These are phyloP conservation scores for Engraulis encrasicolus DNA, from an alignment of 2,113 vertebrate species.

Conservation along the genomic window DNA sequence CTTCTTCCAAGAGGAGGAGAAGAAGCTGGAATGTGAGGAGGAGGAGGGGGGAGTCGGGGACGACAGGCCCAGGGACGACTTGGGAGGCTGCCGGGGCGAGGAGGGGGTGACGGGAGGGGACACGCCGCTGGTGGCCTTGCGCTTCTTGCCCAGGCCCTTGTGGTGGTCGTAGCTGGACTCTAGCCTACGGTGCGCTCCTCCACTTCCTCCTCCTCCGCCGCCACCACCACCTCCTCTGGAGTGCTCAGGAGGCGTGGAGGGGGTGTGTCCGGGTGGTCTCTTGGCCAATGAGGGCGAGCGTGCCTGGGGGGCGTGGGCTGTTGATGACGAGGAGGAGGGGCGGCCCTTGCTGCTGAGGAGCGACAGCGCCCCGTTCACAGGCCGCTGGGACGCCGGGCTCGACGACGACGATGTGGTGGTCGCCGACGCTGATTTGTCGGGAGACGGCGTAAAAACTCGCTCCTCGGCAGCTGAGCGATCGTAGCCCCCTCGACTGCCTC, in stretches of 20 bases:
- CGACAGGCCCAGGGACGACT: slow-evolving; percentile 67
- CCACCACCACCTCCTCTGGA: slow-evolving; percentile 43
- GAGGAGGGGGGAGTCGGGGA: no score
- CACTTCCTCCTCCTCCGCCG: slow-evolving; percentile 44
- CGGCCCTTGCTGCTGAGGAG: not conserved
- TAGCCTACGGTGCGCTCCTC: slow-evolving; percentile 60
- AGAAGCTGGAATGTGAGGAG: slow-evolving; percentile 54
- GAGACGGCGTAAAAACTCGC: not conserved
- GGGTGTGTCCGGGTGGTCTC: slow-evolving; percentile 40
- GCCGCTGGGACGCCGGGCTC: not conserved
- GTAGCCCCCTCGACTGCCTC: not conserved
- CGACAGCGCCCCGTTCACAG: not conserved
- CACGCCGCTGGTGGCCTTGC: slow-evolving; percentile 74
- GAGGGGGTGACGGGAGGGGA: slow-evolving; percentile 48
- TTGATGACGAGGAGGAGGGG: no score
- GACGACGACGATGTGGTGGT: no score
- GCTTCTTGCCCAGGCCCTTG: slow-evolving; percentile 75
- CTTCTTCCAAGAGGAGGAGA: slow-evolving; percentile 56
- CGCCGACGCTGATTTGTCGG: not conserved
- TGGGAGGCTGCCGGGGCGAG: slow-evolving; percentile 51
- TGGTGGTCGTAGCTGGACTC: slow-evolving; percentile 68
- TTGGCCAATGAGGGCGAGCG: slow-evolving; percentile 10
- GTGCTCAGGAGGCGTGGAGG: slow-evolving; percentile 56
- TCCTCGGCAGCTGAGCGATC: not conserved
- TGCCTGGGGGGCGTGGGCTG: not conserved